Evolutionary conservation across 2,113 vertebrate genomes (phyloP), one percentile per base, ranked within the genome.

Genomic region (Brienomyrus longianalis): DNA sequence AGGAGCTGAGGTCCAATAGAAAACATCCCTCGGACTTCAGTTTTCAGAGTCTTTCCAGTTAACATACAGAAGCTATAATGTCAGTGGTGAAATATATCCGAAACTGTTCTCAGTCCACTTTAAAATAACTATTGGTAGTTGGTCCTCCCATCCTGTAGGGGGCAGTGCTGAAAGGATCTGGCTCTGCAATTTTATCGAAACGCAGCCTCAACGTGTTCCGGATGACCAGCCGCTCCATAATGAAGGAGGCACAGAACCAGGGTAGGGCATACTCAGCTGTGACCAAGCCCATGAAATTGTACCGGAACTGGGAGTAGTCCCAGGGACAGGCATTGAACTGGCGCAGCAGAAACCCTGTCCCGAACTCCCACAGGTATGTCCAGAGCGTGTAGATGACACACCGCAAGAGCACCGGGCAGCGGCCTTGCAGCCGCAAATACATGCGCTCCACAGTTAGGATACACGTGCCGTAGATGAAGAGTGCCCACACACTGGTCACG

Each of bases 401-500:
- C 93, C 98, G 98, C 92, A 97, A 89, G 91, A 98, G 91, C 89
- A 98, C 96, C 8, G 97, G 95, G 94, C 97, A 98, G 91, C 95
- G 95, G 92, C 94, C 94, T 0, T 97, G 97, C 94, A 99, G 95
- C 92, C 92, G 93, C 62, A 99, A 94, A 93, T 99, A 99, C 98
- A 99, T 99, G 93, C 95, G 97, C 95, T 99, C 98, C 92, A 98
- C 97, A 17, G 97, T 98, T 88, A 99, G 96, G 95, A 99, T 99
- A 95, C 98, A 99, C 21, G 98, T 99, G 91, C 98, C 98, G 87
- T 99, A 99, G 95, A 99, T 98, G 95, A 99, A 98, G 88, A 99
- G 96, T 0, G 98, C 98, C 98, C 98, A 99, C 84, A 99, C 98
- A 74, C 98, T 99, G 90, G 98, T 99, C 90, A 99, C 98, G 2